Evolutionary conservation across 2,113 vertebrate genomes (phyloP), one percentile per base, ranked within the genome.

Genomic region (Odontesthes bonariensis): DNA sequence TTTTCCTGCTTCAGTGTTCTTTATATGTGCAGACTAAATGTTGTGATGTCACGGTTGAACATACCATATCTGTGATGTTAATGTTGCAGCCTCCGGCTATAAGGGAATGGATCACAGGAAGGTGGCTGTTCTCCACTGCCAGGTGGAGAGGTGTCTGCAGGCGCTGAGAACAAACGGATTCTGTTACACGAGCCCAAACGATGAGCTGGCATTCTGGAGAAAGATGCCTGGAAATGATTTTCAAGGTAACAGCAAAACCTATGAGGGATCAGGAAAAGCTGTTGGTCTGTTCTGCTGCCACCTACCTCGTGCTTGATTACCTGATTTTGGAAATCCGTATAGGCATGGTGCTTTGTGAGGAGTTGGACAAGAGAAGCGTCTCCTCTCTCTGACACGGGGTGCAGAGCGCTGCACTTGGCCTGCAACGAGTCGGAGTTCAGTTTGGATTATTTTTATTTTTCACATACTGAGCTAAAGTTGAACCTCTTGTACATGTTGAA

Each of bases 81-180:
- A 87, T 59, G 31, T 95, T 81, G 31, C 95, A 95, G 75, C 79
- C 90, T 7, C 94, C 92, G 44, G 88, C 81, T 83, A 98, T 75
- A 38, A 99, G 91, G 54, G 74, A 92, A 84, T 94, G 94, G 42
- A 96, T 95, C 23, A 95, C 75, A 0, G 74, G 69, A 59, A 95
- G 77, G 32, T 95, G 93, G 62, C 93, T 93, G 86, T 90, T 94
- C 69, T 86, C 92, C 78, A 98, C 91, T n/a, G 96, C 95, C 81
- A 97, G 88, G 84, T 97, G 96, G 67, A 97, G 94, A 63, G 96
- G 89, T 16, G 95, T 89, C 68, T 94, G 93, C 62, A 93, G 91
- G 58, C 95, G 78, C 97, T 98, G 86, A 73, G 88, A 77, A 81
- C 32, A 82, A 88, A 91, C 6, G 5, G 91, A 66, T 46, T n/a